Evolutionary conservation across 2,797 vertebrate species (phyloP).

Genomic region (Rhinogobio ventralis): DNA sequence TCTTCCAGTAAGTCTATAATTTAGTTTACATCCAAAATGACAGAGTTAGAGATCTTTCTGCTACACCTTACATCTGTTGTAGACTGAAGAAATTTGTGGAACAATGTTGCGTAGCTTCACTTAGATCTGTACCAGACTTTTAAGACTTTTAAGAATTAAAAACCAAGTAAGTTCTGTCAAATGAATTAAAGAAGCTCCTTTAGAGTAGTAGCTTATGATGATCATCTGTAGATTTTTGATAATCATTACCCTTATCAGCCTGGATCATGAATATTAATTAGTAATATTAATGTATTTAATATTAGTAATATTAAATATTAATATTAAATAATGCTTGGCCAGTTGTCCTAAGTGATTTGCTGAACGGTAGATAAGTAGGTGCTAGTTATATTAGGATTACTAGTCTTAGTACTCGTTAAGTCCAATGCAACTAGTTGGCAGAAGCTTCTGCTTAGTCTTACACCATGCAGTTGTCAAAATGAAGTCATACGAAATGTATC

Average conservation of each 20-base stretch:
- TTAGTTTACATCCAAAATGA: not conserved
- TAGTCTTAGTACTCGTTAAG: not conserved
- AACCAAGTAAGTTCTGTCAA: not conserved
- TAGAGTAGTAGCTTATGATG: constrained; percentile 10
- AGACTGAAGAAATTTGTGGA: not conserved
- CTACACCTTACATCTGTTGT: not conserved
- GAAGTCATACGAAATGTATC: not conserved
- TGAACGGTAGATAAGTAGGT: not conserved
- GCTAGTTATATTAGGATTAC: not conserved
- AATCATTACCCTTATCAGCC: not conserved
- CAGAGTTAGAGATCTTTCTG: not conserved
- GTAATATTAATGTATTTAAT: no score
- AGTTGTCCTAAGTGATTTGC: not conserved
- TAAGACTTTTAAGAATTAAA: not conserved
- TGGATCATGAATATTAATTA: constrained; percentile 15
- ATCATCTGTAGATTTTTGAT: constrained; percentile 1
- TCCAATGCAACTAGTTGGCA: not conserved
- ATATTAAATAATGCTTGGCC: no score
- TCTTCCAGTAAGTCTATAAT: constrained; percentile 15
- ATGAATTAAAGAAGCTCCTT: not conserved
- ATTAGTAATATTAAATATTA: no score
- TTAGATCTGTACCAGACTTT: not conserved
- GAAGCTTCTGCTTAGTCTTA: not conserved
- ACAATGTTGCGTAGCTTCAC: not conserved
- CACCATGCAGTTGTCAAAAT: not conserved